A percentile compares a stretch with the other conserved stretches of the same genome.
Conservation (phyloP, 2,888 invertebrate species). For the Acleris literana region DNA sequence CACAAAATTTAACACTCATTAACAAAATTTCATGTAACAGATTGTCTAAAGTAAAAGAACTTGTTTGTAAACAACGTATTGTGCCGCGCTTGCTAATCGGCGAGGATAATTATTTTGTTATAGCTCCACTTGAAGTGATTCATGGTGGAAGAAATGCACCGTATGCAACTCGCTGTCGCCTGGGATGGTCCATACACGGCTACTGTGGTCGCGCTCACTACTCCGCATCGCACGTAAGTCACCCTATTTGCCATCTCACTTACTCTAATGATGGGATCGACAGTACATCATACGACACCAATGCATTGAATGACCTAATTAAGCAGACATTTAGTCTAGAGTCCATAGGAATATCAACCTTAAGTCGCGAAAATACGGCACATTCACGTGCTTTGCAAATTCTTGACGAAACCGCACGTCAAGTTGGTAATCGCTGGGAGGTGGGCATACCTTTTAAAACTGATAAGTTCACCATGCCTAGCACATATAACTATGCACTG, state of each 20-base stretch:
- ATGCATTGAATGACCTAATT: slow-evolving; percentile 38
- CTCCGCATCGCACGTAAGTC: slow-evolving; percentile 52
- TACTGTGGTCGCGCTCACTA: slow-evolving; percentile 37
- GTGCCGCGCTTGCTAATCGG: slow-evolving; percentile 14
- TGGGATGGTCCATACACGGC: slow-evolving; percentile 40
- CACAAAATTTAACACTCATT: slow-evolving; percentile 7
- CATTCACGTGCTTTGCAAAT: slow-evolving; percentile 39
- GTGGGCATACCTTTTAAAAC: slow-evolving; percentile 7
- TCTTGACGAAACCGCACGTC: slow-evolving; percentile 39
- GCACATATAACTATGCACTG: slow-evolving; percentile 12
- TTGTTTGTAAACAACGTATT: slow-evolving; percentile 4
- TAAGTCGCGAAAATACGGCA: slow-evolving; percentile 39
- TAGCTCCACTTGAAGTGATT: slow-evolving; percentile 37
- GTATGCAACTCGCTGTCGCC: slow-evolving; percentile 26
- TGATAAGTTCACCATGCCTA: slow-evolving; percentile 11
- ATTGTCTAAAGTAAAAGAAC: background rate
- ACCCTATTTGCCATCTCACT: slow-evolving; percentile 40
- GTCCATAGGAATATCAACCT: slow-evolving; percentile 40
- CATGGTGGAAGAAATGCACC: slow-evolving; percentile 36
- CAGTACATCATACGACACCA: slow-evolving; percentile 4
- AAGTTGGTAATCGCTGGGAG: slow-evolving; percentile 16
- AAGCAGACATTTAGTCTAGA: slow-evolving; percentile 40
- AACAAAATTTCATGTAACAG: background rate
- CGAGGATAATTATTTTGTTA: slow-evolving; percentile 24
- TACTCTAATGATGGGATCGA: slow-evolving; percentile 21